Base-by-base conservation (phyloP, 1,140 invertebrate genomes). In the Protaetia brevitarsis region DNA sequence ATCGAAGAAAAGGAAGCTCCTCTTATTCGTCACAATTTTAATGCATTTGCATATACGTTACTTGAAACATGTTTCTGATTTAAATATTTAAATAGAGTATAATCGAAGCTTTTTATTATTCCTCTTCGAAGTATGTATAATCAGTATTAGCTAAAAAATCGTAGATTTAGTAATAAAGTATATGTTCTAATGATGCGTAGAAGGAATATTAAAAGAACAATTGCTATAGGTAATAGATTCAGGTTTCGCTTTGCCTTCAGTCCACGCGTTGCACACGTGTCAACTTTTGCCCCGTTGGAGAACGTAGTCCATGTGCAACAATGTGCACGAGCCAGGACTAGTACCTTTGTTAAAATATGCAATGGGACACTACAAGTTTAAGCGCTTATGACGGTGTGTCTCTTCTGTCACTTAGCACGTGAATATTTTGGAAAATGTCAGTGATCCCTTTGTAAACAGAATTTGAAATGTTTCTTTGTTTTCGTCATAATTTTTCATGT, bases 261-360 rank as follows among this genome's bases (percentile, higher is more conserved):
- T 2, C 4, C 41, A 21, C 13, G 4, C 13, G 16, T 13, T 45
- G 23, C 23, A 13, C 41, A 45, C 41, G 41, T 45, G 41, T 19
- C 41, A 45, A 13, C 13, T 13, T 8, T 21, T 45, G 41, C 0
- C 41, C 41, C 41, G 41, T 45, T 19, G 8, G 41, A 19, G 41
- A 45, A 45, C 23, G 16, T 19, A 45, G 4, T 19, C 41, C 41
- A 45, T 13, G 13, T 45, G 41, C 41, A 45, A 45, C 41, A 21
- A 13, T 45, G 23, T 45, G 41, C 41, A 45, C 41, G 41, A 19
- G 41, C 13, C 41, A 16, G 41, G 23, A 45, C 41, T 45, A 21
- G 41, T 45, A 45, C 10, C 23, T 45, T 45, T 45, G 16, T 45
- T 45, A 19, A 45, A 8, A 45, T 45, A 45, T 45, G 41, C 41